Percentiles rank a stretch among this genome's conserved stretches.
phyloP scores from a whole-genome alignment of 53 echinoderm and acorn worm species.

The Zoroaster sp. region DNA sequence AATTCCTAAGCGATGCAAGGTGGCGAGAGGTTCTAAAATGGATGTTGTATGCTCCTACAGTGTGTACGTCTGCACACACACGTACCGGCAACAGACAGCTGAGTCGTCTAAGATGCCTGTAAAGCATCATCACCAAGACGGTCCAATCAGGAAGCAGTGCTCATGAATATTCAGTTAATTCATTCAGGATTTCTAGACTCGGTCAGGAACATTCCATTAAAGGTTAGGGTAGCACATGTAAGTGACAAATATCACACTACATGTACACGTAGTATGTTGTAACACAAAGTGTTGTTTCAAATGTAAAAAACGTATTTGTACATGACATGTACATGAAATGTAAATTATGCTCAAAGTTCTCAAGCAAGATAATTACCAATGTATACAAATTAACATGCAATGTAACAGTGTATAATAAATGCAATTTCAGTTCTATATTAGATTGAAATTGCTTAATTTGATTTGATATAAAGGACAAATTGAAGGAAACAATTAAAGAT shows the following conservation, averaged over 20 bases:
- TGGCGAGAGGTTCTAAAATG: background rate
- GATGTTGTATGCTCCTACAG: slow-evolving; percentile 27
- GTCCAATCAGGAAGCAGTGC: slow-evolving; percentile 23
- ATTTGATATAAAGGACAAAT: no score
- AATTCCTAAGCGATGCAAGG: slow-evolving; percentile 13
- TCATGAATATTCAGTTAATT: slow-evolving; percentile 46
- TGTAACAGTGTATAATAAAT: no score
- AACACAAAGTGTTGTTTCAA: no score
- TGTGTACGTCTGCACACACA: background rate
- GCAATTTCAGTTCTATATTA: no score
- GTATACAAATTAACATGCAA: no score
- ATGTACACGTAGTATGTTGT: background rate
- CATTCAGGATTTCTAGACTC: slow-evolving; percentile 48
- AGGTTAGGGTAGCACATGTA: background rate
- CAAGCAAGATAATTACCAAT: no score
- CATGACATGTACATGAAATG: no score
- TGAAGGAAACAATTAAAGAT: no score
- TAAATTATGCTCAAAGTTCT: no score
- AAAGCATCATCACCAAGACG: background rate
- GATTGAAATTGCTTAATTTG: no score
- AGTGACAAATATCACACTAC: background rate
- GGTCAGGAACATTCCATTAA: slow-evolving; percentile 24
- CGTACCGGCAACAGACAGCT: background rate
- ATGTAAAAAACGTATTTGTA: no score
- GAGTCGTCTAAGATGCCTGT: slow-evolving; percentile 16